A percentile compares a stretch with the other conserved stretches of the same genome.
These are phyloP conservation scores for Pimephales promelas DNA, from an alignment of 2,113 vertebrate species.

Conservation along the genomic window DNA sequence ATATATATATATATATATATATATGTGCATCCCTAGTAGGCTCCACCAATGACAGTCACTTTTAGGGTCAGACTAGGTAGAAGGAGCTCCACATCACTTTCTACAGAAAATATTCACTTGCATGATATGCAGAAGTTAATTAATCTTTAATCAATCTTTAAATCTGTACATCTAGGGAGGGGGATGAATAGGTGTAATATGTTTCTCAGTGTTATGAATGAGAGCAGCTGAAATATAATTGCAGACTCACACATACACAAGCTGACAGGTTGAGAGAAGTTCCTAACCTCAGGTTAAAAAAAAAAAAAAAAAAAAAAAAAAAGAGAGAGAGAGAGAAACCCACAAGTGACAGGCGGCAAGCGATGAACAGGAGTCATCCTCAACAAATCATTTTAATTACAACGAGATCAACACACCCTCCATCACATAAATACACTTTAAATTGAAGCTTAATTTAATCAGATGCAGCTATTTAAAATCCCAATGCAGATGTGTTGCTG, in stretches of 20 bases:
- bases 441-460: not conserved
- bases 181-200: not conserved
- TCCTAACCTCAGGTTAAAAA: constrained; percentile 19
- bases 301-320: not conserved
- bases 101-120: not conserved
- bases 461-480: constrained; percentile 7
- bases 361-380: not conserved
- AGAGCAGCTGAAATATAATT: constrained; percentile 30
- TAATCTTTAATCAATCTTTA: not conserved
- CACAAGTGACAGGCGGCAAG: not conserved
- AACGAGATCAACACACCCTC: constrained; percentile 15
- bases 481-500: constrained; percentile 17
- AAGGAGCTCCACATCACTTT: not conserved
- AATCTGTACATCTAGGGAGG: constrained; percentile 5
- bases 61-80: not conserved
- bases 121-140: not conserved
- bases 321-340: too few relatives aligned
- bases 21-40: too few relatives aligned
- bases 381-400: not conserved
- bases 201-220: constrained; percentile 16
- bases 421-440: not conserved
- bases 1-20: too few relatives aligned
- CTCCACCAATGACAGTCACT: not conserved
- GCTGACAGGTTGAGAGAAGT: constrained; percentile 25
- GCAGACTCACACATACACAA: constrained; percentile 30